phyloP scores from a whole-genome alignment of 2,888 invertebrate genomes.

The Volucella zonaria region DNA sequence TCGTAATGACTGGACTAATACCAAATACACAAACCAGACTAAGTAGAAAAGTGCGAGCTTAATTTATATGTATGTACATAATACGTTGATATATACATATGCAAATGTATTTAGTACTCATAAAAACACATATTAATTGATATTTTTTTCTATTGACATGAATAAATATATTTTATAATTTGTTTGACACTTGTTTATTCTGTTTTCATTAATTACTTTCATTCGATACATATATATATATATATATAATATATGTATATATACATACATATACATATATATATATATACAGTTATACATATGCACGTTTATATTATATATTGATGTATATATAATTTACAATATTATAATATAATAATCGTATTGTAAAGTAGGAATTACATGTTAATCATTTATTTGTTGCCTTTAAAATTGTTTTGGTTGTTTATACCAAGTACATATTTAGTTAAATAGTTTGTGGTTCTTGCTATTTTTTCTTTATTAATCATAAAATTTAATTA shows the following conservation, averaged over 20 bases:
- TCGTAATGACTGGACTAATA: no score
- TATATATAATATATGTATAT: conserved; percentile 28
- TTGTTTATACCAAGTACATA: conserved; percentile 64
- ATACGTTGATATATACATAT: not conserved
- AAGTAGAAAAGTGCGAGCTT: no score
- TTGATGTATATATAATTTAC: conserved; percentile 69
- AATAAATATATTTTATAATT: conserved; percentile 72
- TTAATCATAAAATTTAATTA: conserved; percentile 52
- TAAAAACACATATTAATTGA: conserved; percentile 65
- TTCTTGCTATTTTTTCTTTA: conserved; percentile 63
- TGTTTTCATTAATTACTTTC: conserved; percentile 58
- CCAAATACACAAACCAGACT: no score
- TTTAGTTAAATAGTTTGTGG: conserved; percentile 65
- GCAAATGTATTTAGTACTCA: conserved; percentile 29
- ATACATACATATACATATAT: conserved; percentile 36
- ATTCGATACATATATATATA: conserved; percentile 39
- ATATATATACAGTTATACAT: conserved; percentile 23
- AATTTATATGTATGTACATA: no score
- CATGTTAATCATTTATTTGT: conserved; percentile 77
- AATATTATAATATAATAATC: conserved; percentile 74
- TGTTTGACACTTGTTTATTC: conserved; percentile 74
- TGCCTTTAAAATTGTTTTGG: conserved; percentile 65
- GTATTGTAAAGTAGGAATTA: conserved; percentile 78
- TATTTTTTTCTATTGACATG: conserved; percentile 70
- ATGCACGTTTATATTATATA: conserved; percentile 54